Base-by-base conservation (phyloP, 1,140 invertebrate species). In the Proales similis region DNA sequence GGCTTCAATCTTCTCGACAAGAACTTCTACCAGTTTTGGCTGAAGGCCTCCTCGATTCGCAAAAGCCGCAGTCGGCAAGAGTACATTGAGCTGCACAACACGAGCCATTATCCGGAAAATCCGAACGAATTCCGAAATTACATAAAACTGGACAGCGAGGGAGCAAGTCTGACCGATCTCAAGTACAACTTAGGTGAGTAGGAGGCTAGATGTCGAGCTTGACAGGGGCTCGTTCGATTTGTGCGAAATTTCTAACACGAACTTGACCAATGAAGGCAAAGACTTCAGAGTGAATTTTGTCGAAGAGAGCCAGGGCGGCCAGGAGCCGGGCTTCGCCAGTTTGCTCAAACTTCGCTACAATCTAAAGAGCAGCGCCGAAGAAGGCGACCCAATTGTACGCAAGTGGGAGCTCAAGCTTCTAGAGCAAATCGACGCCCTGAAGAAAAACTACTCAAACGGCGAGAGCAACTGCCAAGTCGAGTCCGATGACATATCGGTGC, bases 331-430 rank as follows among this genome's bases (percentile, higher is more conserved):
- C 19, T 57, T 12, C 45, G 24, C 51, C 14, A 19, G 20, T 20
- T 29, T 57, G 11, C 5, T 57, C 7, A 57, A 57, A 57, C 36
- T 57, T 39, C 33, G 51, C n/a, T 57, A 57, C 51, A 57, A 57
- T 43, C 30, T 57, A 14, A 57, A 57, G 32, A 29, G 32, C 29
- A 42, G 45, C 20, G 17, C 20, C 32, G 51, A 57, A 38, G 45
- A 11, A 17, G 0, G 24, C 7, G 12, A 9, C 19, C 36, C 33
- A 5, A 29, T 30, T 17, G 51, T 57, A 9, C 39, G 1, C 14
- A 42, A 42, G 11, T 57, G 51, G 51, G 51, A 57, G 30, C 3
- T 38, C 6, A 11, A 53, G 27, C 42, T 53, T 53, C 29, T 53
- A 38, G 17, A 20, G 4, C n/a, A n/a, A n/a, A n/a, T n/a, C n/a